Evolutionary conservation across 2,113 vertebrate genomes (phyloP), one percentile per base, ranked within the genome.

Genomic region (Heterotilapia buettikoferi): DNA sequence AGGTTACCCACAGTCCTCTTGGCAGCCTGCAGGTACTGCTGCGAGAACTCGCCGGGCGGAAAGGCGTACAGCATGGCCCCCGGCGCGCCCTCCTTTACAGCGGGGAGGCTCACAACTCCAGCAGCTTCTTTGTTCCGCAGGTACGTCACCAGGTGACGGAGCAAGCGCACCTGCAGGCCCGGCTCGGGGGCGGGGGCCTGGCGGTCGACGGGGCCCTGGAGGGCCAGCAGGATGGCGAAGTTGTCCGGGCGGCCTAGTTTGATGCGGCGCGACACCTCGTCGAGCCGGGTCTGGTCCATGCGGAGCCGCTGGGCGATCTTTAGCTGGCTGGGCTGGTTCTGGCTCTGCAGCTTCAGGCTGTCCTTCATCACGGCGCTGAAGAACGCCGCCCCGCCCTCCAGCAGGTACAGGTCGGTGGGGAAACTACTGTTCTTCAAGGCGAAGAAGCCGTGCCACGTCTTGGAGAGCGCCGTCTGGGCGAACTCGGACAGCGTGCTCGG

Each of bases 61-160:
- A 99, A 99, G 61, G 98, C 98, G 2, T 99, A 99, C 57, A 99
- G 97, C 98, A 99, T 99, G 84, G 98, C 99, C 0, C 98, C 97
- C 78, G 95, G 90, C 84, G 98, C 97, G 19, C 97, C 97, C 90
- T 98, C 98, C 91, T 98, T 98, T 0, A 97, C 96, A 26, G 97
- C 96, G 0, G 98, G 98, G 88, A 99, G 96, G 93, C 98, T 98
- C 89, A 99, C 99, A 9, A 99, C 98, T 4, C 99, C 99, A 2
- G 99, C 99, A 0, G 99, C 98, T 96, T 99, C 98, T 93, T 99
- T 99, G 97, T 99, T 99, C 92, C 99, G 97, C 96, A 99, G 97
- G 97, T 99, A 99, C 59, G 98, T 99, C 91, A 99, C 99, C 93
- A 99, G 96, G 95, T 99, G 99, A 90, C 98, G 98, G 68, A 99